A percentile compares a stretch with the other conserved stretches of the same genome.
These are phyloP conservation scores for Naja naja DNA, from an alignment of 2,113 vertebrate genomes.

Conservation along the genomic window DNA sequence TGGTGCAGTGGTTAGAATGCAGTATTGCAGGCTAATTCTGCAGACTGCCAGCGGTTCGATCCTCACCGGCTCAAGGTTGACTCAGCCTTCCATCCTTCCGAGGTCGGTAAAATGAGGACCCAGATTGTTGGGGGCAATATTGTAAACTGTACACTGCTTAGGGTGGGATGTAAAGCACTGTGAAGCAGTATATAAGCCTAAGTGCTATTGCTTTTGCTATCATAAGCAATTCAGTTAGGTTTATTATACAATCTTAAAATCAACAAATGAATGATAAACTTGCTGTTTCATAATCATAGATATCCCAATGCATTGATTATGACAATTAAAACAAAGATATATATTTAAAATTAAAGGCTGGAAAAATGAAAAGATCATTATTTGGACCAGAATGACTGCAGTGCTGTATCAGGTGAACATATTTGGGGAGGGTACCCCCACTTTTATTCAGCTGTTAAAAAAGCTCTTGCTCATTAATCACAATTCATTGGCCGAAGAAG, in stretches of 20 bases:
- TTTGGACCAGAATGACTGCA: background rate
- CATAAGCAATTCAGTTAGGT: background rate
- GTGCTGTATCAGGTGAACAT: background rate
- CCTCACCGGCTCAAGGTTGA: background rate
- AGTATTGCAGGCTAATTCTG: background rate
- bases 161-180: background rate
- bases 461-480: background rate
- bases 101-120: background rate
- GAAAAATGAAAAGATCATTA: background rate
- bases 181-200: background rate
- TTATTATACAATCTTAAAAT: background rate
- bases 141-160: background rate
- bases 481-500: background rate
- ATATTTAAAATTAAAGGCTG: background rate
- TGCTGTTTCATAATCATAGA: background rate
- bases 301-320: background rate
- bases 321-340: background rate
- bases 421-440: background rate
- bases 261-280: background rate
- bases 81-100: background rate
- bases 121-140: background rate
- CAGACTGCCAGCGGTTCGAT: background rate
- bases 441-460: background rate
- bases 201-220: background rate
- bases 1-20: background rate